Evolutionary conservation across 2,113 vertebrate genomes (phyloP).

Genomic region (Strigops habroptila): DNA sequence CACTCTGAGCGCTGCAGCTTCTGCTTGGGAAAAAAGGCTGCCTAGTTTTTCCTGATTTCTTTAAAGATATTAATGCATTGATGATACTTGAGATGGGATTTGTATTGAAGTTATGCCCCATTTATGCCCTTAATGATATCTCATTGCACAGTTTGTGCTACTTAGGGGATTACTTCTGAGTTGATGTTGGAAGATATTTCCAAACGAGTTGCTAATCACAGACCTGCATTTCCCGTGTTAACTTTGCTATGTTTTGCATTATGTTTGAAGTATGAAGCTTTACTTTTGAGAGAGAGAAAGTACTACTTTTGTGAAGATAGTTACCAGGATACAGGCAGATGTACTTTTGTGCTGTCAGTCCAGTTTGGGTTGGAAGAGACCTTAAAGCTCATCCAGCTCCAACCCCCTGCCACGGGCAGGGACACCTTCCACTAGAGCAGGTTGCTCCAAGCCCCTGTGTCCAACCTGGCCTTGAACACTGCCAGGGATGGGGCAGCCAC

Average conservation of each 20-base stretch:
- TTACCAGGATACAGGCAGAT: neutral
- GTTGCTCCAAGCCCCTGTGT: too few relatives aligned
- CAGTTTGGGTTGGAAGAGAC: neutral
- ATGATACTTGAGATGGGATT: neutral
- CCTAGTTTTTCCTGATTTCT: neutral
- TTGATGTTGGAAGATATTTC: neutral
- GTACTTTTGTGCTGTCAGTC: neutral
- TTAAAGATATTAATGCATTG: neutral
- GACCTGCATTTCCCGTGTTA: neutral
- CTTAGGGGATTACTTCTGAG: neutral
- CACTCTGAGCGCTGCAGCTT: neutral
- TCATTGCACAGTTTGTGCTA: neutral
- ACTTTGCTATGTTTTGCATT: neutral
- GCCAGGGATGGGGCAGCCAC: too few relatives aligned
- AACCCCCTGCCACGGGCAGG: neutral
- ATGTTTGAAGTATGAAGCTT: neutral
- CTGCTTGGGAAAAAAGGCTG: neutral
- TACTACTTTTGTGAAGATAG: neutral
- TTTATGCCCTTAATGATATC: conserved; percentile 27
- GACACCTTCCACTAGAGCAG: too few relatives aligned
- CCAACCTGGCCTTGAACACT: too few relatives aligned
- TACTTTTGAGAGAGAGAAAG: neutral
- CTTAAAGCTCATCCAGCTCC: neutral
- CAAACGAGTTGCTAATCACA: neutral
- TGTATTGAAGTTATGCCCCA: neutral